phyloP scores from a whole-genome alignment of 2,888 invertebrate genomes.

The Drosophila sordidapex region DNA sequence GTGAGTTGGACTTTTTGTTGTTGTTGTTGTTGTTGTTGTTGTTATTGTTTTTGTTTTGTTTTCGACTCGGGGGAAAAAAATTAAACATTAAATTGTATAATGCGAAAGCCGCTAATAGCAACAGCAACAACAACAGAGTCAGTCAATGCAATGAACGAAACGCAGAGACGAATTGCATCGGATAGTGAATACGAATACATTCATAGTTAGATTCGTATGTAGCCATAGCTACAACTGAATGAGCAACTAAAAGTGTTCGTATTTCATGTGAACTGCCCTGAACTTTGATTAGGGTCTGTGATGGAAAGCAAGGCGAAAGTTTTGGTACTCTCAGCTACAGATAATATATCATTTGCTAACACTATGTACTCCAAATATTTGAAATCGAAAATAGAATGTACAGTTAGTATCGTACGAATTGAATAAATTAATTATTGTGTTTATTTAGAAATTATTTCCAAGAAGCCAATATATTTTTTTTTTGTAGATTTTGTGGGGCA shows the following conservation, averaged over 20 bases:
- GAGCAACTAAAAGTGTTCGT: slow-evolving; percentile 15
- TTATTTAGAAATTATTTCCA: not conserved
- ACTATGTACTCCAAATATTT: not conserved
- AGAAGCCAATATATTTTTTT: not conserved
- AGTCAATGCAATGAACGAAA: slow-evolving; percentile 69
- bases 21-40: slow-evolving; percentile 29
- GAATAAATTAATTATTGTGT: not conserved
- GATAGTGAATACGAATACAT: slow-evolving; percentile 41
- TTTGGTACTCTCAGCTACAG: not conserved
- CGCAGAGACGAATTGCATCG: slow-evolving; percentile 69
- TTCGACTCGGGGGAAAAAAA: slow-evolving; percentile 57
- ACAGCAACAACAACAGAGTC: slow-evolving; percentile 45
- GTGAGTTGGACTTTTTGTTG: slow-evolving; percentile 62
- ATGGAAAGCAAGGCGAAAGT: not conserved
- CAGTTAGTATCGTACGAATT: not conserved
- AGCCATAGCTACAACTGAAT: slow-evolving; percentile 42
- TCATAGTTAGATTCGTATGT: slow-evolving; percentile 46
- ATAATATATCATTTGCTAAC: not conserved
- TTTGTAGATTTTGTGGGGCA: not conserved
- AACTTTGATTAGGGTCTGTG: slow-evolving; percentile 27
- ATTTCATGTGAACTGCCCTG: slow-evolving; percentile 49
- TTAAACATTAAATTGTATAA: slow-evolving; percentile 80
- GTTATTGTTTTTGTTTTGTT: slow-evolving; percentile 30
- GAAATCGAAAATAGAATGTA: not conserved
- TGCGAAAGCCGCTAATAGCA: slow-evolving; percentile 77